A percentile compares a stretch with the other conserved stretches of the same genome.
These are phyloP conservation scores for Platichthys stellatus DNA, from an alignment of 2,113 vertebrate species.

Conservation along the genomic window DNA sequence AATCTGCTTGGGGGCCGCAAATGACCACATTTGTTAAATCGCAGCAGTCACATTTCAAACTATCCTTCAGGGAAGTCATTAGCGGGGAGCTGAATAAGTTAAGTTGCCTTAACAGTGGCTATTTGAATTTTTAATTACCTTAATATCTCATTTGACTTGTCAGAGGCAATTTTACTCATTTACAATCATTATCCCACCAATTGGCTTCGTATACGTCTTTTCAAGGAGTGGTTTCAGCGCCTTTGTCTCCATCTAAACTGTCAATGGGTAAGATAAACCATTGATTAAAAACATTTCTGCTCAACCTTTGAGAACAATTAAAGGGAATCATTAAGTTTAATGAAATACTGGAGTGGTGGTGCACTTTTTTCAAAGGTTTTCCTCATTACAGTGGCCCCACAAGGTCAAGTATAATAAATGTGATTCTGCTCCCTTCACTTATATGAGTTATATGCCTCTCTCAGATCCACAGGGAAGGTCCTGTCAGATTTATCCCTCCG, in stretches of 20 bases:
- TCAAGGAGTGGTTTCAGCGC: conserved; percentile 4
- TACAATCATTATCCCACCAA: not conserved
- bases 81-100: not conserved
- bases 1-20: not conserved
- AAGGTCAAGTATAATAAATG: conserved; percentile 57
- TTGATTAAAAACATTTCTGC: conserved; percentile 45
- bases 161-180: not conserved
- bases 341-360: conserved; percentile 60
- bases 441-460: conserved; percentile 37
- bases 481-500: conserved; percentile 1
- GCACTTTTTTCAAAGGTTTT: conserved; percentile 54
- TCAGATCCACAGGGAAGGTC: conserved; percentile 27
- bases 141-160: conserved; percentile 9
- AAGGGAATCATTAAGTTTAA: conserved; percentile 77
- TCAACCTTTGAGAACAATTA: conserved; percentile 68
- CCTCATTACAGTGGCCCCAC: conserved; percentile 55
- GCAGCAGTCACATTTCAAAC: not conserved
- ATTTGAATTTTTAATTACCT: conserved; percentile 24
- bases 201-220: not conserved
- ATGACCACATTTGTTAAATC: not conserved
- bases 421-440: conserved; percentile 32
- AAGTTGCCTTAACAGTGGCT: not conserved
- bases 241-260: not conserved
- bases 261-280: conserved; percentile 11
- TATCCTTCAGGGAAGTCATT: conserved; percentile 12